Percentiles rank a stretch among this genome's conserved stretches.
phyloP scores from a whole-genome alignment of 2,113 vertebrate genomes.

The Rhagologus leucostigma region DNA sequence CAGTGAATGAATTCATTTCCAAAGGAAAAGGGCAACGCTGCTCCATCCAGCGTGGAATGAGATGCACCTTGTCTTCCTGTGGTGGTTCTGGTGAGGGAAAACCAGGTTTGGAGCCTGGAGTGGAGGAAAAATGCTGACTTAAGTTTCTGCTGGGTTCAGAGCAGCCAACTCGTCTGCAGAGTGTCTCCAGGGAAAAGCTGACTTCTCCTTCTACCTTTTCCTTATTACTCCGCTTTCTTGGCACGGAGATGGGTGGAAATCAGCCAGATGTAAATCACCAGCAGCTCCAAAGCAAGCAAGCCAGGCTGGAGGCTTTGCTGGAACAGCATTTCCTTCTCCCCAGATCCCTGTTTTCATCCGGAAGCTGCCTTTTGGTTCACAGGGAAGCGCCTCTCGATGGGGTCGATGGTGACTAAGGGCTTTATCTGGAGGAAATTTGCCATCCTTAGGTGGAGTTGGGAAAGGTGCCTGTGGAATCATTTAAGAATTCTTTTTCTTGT shows the following conservation, averaged over 20 bases:
- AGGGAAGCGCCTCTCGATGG: background rate
- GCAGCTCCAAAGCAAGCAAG: background rate
- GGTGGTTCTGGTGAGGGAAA: background rate
- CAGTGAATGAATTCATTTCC: background rate
- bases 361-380: background rate
- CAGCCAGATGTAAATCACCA: background rate
- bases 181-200: background rate
- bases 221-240: background rate
- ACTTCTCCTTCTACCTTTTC: background rate
- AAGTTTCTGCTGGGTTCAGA: background rate
- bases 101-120: background rate
- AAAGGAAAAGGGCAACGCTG: background rate
- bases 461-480: background rate
- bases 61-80: background rate
- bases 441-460: background rate
- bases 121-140: background rate
- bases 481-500: background rate
- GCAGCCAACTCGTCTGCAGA: background rate
- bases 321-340: background rate
- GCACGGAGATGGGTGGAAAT: background rate
- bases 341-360: fast-evolving
- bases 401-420: background rate
- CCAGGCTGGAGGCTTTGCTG: background rate
- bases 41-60: background rate
- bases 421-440: background rate